Conservation (phyloP, 2,113 vertebrate genomes). For the Leucopsar rothschildi region DNA sequence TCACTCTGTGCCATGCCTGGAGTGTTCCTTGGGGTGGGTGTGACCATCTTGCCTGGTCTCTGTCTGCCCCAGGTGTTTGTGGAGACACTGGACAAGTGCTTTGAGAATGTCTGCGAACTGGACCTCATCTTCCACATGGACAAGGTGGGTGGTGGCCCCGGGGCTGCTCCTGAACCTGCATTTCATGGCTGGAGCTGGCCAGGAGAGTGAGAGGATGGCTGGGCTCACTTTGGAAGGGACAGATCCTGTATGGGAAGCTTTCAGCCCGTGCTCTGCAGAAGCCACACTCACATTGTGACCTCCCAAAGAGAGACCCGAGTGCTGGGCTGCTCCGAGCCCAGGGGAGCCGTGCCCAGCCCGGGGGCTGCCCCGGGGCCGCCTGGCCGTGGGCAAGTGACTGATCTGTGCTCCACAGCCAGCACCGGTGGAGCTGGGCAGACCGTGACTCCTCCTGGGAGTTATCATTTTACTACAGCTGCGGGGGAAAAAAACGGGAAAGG, state of each 20-base stretch:
- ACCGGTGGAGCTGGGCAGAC: not conserved
- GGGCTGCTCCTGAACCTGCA: not conserved
- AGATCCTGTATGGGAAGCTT: not conserved
- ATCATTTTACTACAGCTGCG: not conserved
- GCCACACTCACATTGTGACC: accelerated
- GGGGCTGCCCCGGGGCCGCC: not conserved
- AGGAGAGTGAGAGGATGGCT: accelerated
- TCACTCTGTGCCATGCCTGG: accelerated
- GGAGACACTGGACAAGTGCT: constrained; percentile 95
- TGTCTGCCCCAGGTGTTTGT: constrained; percentile 84
- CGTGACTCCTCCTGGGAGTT: not conserved
- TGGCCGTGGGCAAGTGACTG: accelerated
- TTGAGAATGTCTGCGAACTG: constrained; percentile 93
- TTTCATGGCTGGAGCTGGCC: not conserved
- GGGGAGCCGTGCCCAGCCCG: not conserved
- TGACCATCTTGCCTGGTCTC: not conserved
- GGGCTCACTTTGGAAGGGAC: not conserved
- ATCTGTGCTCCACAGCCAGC: not conserved
- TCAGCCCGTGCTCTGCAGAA: not conserved
- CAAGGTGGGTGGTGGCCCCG: constrained; percentile 74
- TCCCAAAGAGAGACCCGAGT: accelerated
- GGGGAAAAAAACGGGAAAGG: not conserved
- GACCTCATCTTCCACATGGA: constrained; percentile 98
- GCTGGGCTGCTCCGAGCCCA: accelerated
- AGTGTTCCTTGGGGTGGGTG: not conserved